Evolutionary conservation across 23 tunicate species (phyloP), one percentile per base, ranked within the genome.

Genomic region (Trididemnum nubilum): DNA sequence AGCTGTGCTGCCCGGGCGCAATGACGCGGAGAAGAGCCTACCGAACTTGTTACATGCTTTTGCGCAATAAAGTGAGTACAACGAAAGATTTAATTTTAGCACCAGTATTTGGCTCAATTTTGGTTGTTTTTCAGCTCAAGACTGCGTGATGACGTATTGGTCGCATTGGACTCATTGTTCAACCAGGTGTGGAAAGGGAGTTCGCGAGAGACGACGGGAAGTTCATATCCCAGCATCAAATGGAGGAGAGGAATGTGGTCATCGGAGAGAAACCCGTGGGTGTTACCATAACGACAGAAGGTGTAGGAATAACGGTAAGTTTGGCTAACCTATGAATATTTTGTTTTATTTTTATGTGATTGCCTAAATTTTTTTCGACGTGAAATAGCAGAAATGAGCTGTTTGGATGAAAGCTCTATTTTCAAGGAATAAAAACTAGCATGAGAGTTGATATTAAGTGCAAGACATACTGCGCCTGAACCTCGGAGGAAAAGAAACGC

Each of bases 71-170:
- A n/a, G n/a, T n/a, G n/a, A n/a, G n/a, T n/a, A n/a, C n/a, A n/a
- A n/a, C n/a, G n/a, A n/a, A n/a, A n/a, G n/a, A n/a, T n/a, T n/a
- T n/a, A n/a, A n/a, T n/a, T n/a, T n/a, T n/a, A n/a, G n/a, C n/a
- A n/a, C n/a, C n/a, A n/a, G n/a, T n/a, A n/a, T n/a, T n/a, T n/a
- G n/a, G n/a, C n/a, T n/a, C n/a, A n/a, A n/a, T n/a, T n/a, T n/a
- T n/a, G n/a, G n/a, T n/a, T n/a, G n/a, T 25, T 49, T 34, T 66
- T 51, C 79, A 88, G 93, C 93, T 65, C 86, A 71, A 80, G 98
- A 93, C 64, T 93, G 98, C 83, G 83, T 87, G 0, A 80, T 93
- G 93, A 85, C 98, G 35, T 84, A 93, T 71, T 93, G 98, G 98
- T 73, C 81, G 74, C 87, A 85, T 29, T 93, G 98, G 98, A 75